Evolutionary conservation across 2,797 vertebrate genomes (phyloP).

Genomic region (Muraenolepis orangiensis): DNA sequence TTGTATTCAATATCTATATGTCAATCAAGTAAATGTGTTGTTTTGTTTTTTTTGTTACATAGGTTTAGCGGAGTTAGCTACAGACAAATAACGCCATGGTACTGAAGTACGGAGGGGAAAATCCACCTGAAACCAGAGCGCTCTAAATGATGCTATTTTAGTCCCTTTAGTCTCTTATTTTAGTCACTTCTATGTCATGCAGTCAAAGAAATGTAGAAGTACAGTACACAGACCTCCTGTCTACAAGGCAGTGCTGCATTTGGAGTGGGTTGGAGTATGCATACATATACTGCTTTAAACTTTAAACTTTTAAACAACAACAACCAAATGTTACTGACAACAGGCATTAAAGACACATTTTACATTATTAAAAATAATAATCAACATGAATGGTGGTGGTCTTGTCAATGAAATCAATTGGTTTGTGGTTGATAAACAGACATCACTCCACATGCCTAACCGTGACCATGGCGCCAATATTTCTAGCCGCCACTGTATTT

Average conservation of each 20-base stretch:
- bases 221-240: background rate
- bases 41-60: background rate
- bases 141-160: constrained; percentile 5
- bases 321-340: background rate
- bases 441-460: constrained; percentile 28
- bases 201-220: background rate
- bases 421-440: background rate
- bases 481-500: constrained; percentile 58
- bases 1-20: background rate
- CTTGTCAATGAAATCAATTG: background rate
- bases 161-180: background rate
- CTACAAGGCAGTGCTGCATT: background rate
- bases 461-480: constrained; percentile 55
- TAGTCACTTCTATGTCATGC: constrained; percentile 1
- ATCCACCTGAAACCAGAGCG: constrained; percentile 1
- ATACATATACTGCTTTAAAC: background rate
- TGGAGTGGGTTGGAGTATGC: background rate
- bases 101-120: background rate
- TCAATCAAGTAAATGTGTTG: background rate
- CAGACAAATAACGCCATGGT: background rate
- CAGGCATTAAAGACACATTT: background rate
- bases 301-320: no score
- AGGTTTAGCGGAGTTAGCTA: background rate
- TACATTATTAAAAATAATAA: background rate
- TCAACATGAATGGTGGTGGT: background rate